Evolutionary conservation across 2,888 invertebrate genomes (phyloP).

Genomic region (Sphaeridia pumilis): DNA sequence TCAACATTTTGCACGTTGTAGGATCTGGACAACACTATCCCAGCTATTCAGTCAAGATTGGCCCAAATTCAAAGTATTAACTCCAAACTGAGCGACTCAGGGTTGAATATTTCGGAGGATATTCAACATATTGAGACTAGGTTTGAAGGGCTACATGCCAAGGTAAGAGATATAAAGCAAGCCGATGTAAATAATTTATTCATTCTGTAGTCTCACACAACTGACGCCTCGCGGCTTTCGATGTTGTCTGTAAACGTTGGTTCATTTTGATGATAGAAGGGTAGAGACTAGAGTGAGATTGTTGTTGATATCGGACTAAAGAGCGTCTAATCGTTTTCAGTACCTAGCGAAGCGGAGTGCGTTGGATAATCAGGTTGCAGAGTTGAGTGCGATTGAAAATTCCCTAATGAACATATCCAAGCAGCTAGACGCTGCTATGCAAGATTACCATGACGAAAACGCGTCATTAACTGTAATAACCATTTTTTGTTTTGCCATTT

Average conservation of each 20-base stretch:
- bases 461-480: slow-evolving; percentile 8
- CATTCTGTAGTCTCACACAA: background rate
- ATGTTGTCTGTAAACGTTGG: background rate
- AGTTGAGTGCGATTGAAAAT: slow-evolving; percentile 10
- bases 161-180: slow-evolving; percentile 7
- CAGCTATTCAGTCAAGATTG: slow-evolving; percentile 11
- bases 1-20: background rate
- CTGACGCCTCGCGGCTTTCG: background rate
- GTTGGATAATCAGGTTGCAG: slow-evolving; percentile 15
- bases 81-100: slow-evolving; percentile 5
- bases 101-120: slow-evolving; percentile 10
- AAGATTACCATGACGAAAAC: slow-evolving; percentile 14
- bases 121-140: slow-evolving; percentile 11
- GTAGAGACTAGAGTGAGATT: background rate
- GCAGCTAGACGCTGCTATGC: slow-evolving; percentile 11
- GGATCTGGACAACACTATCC: slow-evolving; percentile 17
- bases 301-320: background rate
- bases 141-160: slow-evolving; percentile 12
- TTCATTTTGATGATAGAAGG: background rate
- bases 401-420: slow-evolving; percentile 10
- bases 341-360: slow-evolving; percentile 7
- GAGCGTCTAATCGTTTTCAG: slow-evolving; percentile 1
- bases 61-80: slow-evolving; percentile 13
- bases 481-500: background rate
- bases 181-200: background rate